Evolutionary conservation across 2,888 invertebrate genomes (phyloP), one percentile per base, ranked within the genome.

Genomic region (Globia sparganii): DNA sequence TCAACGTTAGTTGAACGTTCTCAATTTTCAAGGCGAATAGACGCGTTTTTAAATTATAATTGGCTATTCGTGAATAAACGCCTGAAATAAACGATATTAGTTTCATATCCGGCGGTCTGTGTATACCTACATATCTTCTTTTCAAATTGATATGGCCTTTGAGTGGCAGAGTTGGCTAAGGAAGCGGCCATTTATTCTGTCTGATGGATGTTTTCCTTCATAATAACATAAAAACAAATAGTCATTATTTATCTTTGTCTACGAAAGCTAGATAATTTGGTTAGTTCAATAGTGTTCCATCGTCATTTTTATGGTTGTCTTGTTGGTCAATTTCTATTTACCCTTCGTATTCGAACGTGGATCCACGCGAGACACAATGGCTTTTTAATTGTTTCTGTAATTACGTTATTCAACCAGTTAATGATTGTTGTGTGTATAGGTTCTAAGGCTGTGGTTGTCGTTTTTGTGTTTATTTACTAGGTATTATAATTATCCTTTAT

Each of bases 31-130:
- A 87, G 80, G 89, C 66, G 65, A 87, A 61, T 65, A 68, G 37
- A 70, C 58, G 70, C 58, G 34, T 77, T 53, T 74, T 81, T 75
- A 64, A 87, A 86, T 71, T 72, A 76, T 88, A 87, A 89, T 85
- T 90, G 81, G 70, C 46, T 74, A 53, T 80, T 84, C 79, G 83
- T 82, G 82, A 85, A 70, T 78, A 78, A 80, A 81, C 83, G 86
- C 81, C 82, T 87, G 73, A 76, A 87, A 84, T 86, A 85, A 87
- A 79, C 82, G 79, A 46, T 80, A 83, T 78, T 77, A 75, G 83
- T 77, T 87, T 85, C 75, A 77, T 85, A 84, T 87, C 86, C 84
- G 82, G 61, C 56, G 59, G 61, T 59, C 49, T 71, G 46, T 72
- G n/a, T 70, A 46, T 75, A 73, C 34, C 21, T 25, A 49, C 31